Base-by-base conservation (phyloP, 1,140 invertebrate species). In the Drosophila varians region DNA sequence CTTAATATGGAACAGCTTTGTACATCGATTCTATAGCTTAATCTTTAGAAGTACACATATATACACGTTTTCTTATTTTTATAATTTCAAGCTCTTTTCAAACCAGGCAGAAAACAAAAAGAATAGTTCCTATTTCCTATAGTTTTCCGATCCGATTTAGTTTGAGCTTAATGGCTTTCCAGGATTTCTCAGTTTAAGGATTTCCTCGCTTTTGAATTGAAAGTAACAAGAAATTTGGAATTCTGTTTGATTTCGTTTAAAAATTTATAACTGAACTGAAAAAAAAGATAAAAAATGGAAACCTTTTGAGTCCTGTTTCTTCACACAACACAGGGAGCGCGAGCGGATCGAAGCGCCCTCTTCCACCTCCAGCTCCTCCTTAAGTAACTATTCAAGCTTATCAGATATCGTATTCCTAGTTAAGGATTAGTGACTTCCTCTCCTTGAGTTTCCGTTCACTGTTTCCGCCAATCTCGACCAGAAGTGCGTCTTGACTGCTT, bases 261-360 rank as follows among this genome's bases (percentile, higher is more conserved):
- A n/a, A n/a, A n/a, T n/a, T n/a, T n/a, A n/a, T n/a, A n/a, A n/a
- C n/a, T 23, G 21, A 23, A 23, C 21, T 23, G 21, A 23, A 23
- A 23, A 19, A 11, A 19, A 14, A 14, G 25, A 8, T 6, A 1
- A 25, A 28, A 57, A 23, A 5, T 31, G 11, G 11, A 45, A 34
- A 38, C n/a, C 26, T 25, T 23, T 11, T 1, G 7, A 26, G 8
- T 1, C 8, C 54, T 31, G 9, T 49, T 21, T 18, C 11, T 31
- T 64, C 56, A 68, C 77, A 76, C 77, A 77, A 80, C 66, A 82
- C 48, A 51, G 82, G 66, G 61, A 66, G 77, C 60, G 56, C 48
- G 57, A 62, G 43, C 51, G 26, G 42, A 25, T 19, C 58, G 45
- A 31, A 60, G 45, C 21, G 25, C 12, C 47, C 18, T 14, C 40